Conservation (phyloP, 92 coral and sea anemone genomes). For the Bergia sp. region DNA sequence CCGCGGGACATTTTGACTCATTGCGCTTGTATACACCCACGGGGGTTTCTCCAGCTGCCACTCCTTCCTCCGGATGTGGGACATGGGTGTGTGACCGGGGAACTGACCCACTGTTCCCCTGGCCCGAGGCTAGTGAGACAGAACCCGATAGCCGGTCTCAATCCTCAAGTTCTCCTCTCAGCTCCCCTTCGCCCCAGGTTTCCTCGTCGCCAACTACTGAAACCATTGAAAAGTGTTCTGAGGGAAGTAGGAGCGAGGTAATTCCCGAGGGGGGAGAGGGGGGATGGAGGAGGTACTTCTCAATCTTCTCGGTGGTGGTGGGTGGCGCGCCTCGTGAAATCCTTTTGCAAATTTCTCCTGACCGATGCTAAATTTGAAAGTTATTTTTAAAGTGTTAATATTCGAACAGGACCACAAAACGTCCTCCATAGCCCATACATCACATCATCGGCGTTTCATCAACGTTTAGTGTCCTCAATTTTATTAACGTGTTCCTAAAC, state of each 20-base stretch:
- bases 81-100: slow-evolving; percentile 68
- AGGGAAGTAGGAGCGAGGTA: neutral
- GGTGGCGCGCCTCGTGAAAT: neutral
- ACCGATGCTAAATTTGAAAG: too few species aligned
- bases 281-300: too few species aligned
- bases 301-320: too few species aligned
- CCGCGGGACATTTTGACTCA: slow-evolving; percentile 7
- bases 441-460: too few species aligned
- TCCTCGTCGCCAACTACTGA: neutral
- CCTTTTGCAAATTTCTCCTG: neutral
- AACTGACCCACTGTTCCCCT: slow-evolving; percentile 72
- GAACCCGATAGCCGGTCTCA: neutral
- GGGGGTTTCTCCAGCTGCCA: slow-evolving; percentile 30
- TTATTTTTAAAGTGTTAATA: too few species aligned
- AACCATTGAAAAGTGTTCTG: neutral
- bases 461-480: too few species aligned
- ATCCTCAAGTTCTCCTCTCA: neutral
- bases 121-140: slow-evolving; percentile 55
- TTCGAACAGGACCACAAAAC: too few species aligned
- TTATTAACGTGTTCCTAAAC: too few species aligned
- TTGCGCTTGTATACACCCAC: neutral
- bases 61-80: slow-evolving; percentile 73
- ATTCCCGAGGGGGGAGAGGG: too few species aligned
- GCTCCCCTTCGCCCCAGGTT: neutral
- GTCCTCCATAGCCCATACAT: too few species aligned